Evolutionary conservation across 2,797 vertebrate species (phyloP).

Genomic region (Limnodromus scolopaceus): DNA sequence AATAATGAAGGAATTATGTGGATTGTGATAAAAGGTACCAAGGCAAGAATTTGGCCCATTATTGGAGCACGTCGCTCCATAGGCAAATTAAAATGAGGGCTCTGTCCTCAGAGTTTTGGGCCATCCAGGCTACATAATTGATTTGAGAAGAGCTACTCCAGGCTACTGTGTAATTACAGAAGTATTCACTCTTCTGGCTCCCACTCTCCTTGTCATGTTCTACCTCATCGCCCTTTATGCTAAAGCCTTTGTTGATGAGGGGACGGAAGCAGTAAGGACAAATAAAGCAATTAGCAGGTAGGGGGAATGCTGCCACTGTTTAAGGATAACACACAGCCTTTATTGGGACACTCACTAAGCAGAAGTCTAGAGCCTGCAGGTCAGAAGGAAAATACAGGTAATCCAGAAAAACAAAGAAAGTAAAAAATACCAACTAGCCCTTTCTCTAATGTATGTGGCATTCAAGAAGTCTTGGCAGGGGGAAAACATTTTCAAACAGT

Average conservation of each 20-base stretch:
- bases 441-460: neutral
- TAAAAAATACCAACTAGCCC: rapidly evolving
- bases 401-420: constrained; percentile 15
- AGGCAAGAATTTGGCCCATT: constrained; percentile 53
- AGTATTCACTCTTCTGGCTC: constrained; percentile 82
- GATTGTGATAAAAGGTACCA: constrained; percentile 57
- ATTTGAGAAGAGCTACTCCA: constrained; percentile 84
- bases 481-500: neutral
- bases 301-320: constrained; percentile 74
- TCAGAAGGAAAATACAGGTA: constrained; percentile 52
- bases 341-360: constrained; percentile 61
- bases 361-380: constrained; percentile 66
- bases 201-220: constrained; percentile 81
- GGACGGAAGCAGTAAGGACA: constrained; percentile 81
- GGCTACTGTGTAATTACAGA: constrained; percentile 86
- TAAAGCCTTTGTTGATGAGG: constrained; percentile 82
- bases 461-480: constrained; percentile 10
- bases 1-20: constrained; percentile 18
- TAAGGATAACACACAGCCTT: constrained; percentile 73
- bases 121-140: constrained; percentile 84
- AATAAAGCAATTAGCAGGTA: constrained; percentile 86
- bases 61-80: constrained; percentile 47
- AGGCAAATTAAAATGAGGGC: constrained; percentile 77
- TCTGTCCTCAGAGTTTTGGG: constrained; percentile 77
- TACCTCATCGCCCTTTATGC: constrained; percentile 85